These are phyloP conservation scores for Drosophila colorata DNA, from an alignment of 2,888 invertebrate species.

Conservation along the genomic window DNA sequence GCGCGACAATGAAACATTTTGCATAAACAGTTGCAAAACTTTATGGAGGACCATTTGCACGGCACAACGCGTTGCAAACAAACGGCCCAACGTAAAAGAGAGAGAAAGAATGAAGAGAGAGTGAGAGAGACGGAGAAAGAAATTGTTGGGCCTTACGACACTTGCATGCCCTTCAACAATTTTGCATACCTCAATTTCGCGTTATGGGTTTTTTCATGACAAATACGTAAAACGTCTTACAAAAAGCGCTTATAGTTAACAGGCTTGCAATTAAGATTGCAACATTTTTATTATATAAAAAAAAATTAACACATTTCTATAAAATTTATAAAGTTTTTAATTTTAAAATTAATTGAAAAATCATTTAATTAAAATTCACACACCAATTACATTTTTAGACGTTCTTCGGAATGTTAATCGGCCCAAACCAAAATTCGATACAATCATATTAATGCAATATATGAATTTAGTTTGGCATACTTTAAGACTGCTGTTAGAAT, in stretches of 20 bases:
- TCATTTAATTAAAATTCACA: not conserved
- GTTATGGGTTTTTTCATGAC: not conserved
- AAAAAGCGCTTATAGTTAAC: too few species aligned
- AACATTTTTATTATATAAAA: too few species aligned
- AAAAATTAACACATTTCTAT: too few species aligned
- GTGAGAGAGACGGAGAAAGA: not conserved
- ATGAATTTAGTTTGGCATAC: too few species aligned
- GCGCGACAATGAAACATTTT: constrained; percentile 64
- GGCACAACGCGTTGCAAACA: constrained; percentile 41
- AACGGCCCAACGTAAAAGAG: constrained; percentile 18
- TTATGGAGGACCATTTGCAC: constrained; percentile 47
- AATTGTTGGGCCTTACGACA: not conserved
- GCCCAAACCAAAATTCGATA: too few species aligned
- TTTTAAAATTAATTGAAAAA: not conserved
- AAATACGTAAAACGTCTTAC: too few species aligned
- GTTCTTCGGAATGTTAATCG: too few species aligned
- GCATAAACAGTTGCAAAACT: constrained; percentile 57
- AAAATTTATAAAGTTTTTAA: not conserved
- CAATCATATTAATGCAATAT: too few species aligned
- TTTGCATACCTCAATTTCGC: not conserved
- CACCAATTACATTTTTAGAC: not conserved
- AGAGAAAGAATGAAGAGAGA: not conserved
- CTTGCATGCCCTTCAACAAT: constrained; percentile 10
- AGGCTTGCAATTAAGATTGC: too few species aligned
- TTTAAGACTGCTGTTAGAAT: too few species aligned